Base-by-base conservation (phyloP, 23 tunicate species). In the Botrylloides violaceus region DNA sequence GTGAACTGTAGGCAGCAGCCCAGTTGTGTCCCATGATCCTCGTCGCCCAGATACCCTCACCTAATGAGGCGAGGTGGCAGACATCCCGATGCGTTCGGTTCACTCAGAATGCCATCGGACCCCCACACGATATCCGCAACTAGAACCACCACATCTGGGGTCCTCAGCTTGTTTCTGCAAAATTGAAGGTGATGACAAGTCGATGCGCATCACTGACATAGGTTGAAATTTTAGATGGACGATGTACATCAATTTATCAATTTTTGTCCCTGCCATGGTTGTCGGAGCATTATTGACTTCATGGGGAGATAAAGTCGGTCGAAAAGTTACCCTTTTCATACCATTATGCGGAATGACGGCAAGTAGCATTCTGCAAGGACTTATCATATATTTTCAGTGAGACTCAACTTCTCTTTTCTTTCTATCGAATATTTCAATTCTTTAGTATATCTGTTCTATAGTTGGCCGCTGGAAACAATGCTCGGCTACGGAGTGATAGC, bases 201-300 rank as follows among this genome's bases (percentile, higher is more conserved):
- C n/a, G n/a, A n/a, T n/a, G n/a, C n/a, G n/a, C n/a, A n/a, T n/a
- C n/a, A n/a, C n/a, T n/a, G n/a, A n/a, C n/a, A n/a, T n/a, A n/a
- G n/a, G n/a, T 59, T 59, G 64, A 27, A 63, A 4, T 63, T 63
- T 83, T 49, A 88, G 88, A 58, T 81, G 84, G 84, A 77, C 84
- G 3, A 71, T 82, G 79, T 49, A 38, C 18, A 58, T 88, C 32
- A 66, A 88, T 56, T 26, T 77, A 30, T 26, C 73, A 34, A 59
- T 88, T 60, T 82, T 88, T 38, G 26, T 88, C 12, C 96, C 96
- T 1, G 96, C 96, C 18, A 57, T 77, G 47, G 1, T 88, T 5
- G 73, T 71, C 2, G 80, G 73, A 6, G 34, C 85, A 26, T 35
- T 88, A 1, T 28, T 82, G 33, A 82, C 84, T 4, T 82, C 96